Base-by-base conservation (phyloP, 2,888 invertebrate genomes). In the Lingula anatina region DNA sequence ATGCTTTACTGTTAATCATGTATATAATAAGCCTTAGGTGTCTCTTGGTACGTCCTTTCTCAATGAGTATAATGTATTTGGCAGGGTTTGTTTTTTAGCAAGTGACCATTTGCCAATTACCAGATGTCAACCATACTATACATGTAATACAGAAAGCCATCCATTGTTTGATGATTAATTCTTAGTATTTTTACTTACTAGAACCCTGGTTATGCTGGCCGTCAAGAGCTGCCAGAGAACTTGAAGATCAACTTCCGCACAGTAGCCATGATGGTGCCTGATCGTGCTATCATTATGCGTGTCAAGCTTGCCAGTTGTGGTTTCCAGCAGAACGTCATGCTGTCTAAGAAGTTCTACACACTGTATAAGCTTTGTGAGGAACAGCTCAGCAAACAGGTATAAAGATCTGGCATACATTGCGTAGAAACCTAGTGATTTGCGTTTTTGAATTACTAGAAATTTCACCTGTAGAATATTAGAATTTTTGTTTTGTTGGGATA, bases 231-330 rank as follows among this genome's bases (percentile, higher is more conserved):
- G 43, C 96, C 96, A 0, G 96, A 96, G 79, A 96, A 96, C 79
- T 81, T 96, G 60, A 96, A 96, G 81, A 93, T 96, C 64, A 95
- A 96, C 78, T 96, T 96, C 78, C 85, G 96, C 47, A 94, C 94
- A 0, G 95, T 96, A 0, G 93, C 96, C 38, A 96, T 96, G 96
- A 95, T 96, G 95, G 95, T 96, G 18, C 95, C 96, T 0, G 96
- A 96, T 76, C 81, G 95, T 51, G 95, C 94, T 79, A 96, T 96
- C 68, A 96, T 96, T 67, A 96, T 96, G 60, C 81, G 95, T 56
- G 96, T 96, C 0, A 96, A 96, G 79, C 79, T 96, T 45, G 95
- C 95, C 20, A 90, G 91, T 59, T 95, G 95, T 73, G 96, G 96
- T 25, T 96, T 96, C 76, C 79, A 94, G 38, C 93, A 96, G 76